Evolutionary conservation across 2,888 invertebrate genomes (phyloP).

Genomic region (Drosophila mimica): DNA sequence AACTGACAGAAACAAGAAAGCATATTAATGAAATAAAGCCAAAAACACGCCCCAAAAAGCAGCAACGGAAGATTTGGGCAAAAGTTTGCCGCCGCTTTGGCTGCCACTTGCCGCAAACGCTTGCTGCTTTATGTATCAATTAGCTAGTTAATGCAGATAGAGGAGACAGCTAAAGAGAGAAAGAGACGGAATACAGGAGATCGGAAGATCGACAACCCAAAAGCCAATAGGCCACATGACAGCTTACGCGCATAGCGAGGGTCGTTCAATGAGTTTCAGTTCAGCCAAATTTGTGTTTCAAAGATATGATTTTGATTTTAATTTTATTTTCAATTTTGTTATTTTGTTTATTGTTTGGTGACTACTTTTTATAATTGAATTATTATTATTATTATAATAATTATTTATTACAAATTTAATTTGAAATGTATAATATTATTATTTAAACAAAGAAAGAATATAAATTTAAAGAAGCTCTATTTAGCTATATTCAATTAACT

Average conservation of each 20-base stretch:
- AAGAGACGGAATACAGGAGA: background rate
- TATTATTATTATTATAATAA: background rate
- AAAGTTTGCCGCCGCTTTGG: constrained; percentile 41
- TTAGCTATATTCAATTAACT: no score
- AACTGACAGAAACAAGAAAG: background rate
- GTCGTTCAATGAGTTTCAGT: background rate
- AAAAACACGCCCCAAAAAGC: constrained; percentile 39
- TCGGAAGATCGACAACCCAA: constrained; percentile 8
- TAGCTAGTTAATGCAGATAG: constrained; percentile 33
- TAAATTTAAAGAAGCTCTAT: background rate
- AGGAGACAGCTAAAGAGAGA: background rate
- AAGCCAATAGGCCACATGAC: constrained; percentile 10
- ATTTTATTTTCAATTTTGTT: background rate
- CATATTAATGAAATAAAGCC: background rate
- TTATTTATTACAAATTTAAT: no score
- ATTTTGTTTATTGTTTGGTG: background rate
- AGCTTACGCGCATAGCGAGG: background rate
- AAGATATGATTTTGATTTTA: background rate
- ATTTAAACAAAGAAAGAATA: background rate
- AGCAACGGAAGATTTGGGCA: background rate
- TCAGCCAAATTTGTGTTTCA: background rate
- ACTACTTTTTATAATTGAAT: background rate
- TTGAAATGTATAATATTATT: no score
- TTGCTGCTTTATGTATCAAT: constrained; percentile 69
- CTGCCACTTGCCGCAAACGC: constrained; percentile 22